Conservation (phyloP, 2,888 invertebrate genomes). For the Coenonympha glycerion region DNA sequence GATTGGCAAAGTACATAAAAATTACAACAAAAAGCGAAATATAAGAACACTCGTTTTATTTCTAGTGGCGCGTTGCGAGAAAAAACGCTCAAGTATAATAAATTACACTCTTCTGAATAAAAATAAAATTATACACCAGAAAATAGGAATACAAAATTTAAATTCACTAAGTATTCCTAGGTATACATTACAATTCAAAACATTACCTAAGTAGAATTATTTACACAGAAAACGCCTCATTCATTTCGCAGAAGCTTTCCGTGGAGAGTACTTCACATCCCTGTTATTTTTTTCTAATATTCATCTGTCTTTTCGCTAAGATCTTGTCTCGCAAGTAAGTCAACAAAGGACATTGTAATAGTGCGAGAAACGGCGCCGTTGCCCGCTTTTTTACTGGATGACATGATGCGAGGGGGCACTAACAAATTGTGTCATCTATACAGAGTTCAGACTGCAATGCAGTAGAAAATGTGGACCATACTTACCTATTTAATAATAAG, state of each 20-base stretch:
- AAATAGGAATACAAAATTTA: not conserved
- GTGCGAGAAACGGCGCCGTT: not conserved
- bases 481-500: not conserved
- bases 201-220: not conserved
- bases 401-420: not conserved
- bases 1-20: too few relatives aligned
- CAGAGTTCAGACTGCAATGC: not conserved
- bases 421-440: slow-evolving; percentile 3
- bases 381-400: not conserved
- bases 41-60: too few relatives aligned
- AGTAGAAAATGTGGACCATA: not conserved
- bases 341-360: slow-evolving; percentile 10
- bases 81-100: not conserved
- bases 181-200: not conserved
- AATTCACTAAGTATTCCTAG: not conserved
- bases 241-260: slow-evolving; percentile 1
- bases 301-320: slow-evolving; percentile 5
- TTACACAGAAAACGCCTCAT: slow-evolving; percentile 1
- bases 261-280: slow-evolving; percentile 2
- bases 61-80: too few relatives aligned
- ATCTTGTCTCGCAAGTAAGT: slow-evolving; percentile 8
- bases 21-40: not conserved
- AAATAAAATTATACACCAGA: not conserved
- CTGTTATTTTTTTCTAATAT: slow-evolving; percentile 11
- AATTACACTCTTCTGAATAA: not conserved